A percentile compares a stretch with the other conserved stretches of the same genome.
These are phyloP conservation scores for Cydia splendana DNA, from an alignment of 1,140 invertebrate species.

Conservation along the genomic window DNA sequence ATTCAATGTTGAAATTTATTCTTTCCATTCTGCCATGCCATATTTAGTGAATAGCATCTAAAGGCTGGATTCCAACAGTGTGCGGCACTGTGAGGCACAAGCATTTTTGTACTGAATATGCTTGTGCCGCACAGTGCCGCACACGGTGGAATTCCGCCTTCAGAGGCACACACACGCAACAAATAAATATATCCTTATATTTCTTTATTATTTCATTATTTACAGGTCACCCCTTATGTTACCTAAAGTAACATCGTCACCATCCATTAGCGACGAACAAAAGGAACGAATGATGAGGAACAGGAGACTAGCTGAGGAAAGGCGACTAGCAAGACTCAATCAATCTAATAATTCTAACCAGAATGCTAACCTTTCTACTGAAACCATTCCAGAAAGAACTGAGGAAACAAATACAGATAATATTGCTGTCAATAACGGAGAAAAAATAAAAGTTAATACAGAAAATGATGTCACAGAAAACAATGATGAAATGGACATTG, in stretches of 20 bases:
- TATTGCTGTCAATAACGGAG: slow-evolving; percentile 32
- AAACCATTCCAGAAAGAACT: slow-evolving; percentile 10
- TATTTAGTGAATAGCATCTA: too few species aligned
- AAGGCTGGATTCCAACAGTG: too few species aligned
- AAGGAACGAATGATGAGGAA: slow-evolving; percentile 72
- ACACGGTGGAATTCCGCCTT: too few species aligned
- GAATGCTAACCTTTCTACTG: neutral
- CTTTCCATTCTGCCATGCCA: too few species aligned
- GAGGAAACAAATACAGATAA: slow-evolving; percentile 34
- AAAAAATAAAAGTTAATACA: slow-evolving; percentile 31
- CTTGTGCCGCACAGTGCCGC: too few species aligned
- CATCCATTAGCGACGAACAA: slow-evolving; percentile 73
- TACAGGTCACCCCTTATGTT: slow-evolving; percentile 41
- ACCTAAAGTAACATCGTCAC: slow-evolving; percentile 66
- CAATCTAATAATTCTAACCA: slow-evolving; percentile 38
- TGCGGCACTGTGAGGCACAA: too few species aligned
- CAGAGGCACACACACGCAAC: too few species aligned
- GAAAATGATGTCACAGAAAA: slow-evolving; percentile 7
- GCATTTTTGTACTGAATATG: too few species aligned
- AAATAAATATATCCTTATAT: too few species aligned
- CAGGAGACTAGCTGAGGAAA: slow-evolving; percentile 72
- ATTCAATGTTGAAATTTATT: too few species aligned
- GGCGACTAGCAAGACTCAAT: slow-evolving; percentile 60
- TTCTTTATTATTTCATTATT: too few species aligned
- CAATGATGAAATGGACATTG: slow-evolving; percentile 32